Evolutionary conservation across 2,113 vertebrate genomes (phyloP).

Genomic region (Ramphastos sulfuratus): DNA sequence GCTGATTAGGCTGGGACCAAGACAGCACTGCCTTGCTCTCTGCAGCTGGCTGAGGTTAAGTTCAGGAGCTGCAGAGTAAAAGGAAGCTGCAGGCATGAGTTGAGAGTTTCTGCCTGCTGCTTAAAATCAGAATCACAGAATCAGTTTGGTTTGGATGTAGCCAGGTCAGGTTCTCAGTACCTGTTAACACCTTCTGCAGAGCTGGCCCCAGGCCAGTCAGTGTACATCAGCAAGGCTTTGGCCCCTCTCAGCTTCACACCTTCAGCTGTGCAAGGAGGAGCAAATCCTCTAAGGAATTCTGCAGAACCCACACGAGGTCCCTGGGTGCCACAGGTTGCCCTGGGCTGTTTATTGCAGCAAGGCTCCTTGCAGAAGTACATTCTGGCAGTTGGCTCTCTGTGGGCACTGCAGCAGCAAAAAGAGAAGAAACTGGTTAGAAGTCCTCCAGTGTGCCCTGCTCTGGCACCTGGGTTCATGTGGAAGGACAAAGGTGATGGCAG

Average conservation of each 20-base stretch:
- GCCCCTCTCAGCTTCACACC: not conserved
- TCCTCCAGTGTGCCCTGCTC: not conserved
- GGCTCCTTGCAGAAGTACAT: not conserved
- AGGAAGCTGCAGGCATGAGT: not conserved
- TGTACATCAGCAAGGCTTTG: not conserved
- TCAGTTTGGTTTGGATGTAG: too few relatives aligned
- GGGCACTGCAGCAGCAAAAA: not conserved
- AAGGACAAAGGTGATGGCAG: not conserved
- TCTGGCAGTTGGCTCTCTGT: not conserved
- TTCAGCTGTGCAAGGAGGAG: not conserved
- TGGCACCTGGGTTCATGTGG: not conserved
- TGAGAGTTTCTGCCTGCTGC: not conserved
- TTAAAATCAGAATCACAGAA: not conserved
- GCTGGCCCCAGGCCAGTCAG: not conserved
- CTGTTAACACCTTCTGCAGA: not conserved
- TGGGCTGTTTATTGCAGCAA: conserved; percentile 37
- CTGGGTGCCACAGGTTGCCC: not conserved
- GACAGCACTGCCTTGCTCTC: not conserved
- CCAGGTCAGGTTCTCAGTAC: rapidly evolving
- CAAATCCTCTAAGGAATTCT: not conserved
- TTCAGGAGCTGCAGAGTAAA: not conserved
- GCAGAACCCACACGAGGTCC: not conserved
- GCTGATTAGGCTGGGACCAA: not conserved
- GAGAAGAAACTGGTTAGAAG: not conserved
- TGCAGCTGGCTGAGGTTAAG: not conserved